A percentile compares a stretch with the other conserved stretches of the same genome.
phyloP scores from a whole-genome alignment of 2,888 invertebrate species.

The Dolichopus griseipennis region DNA sequence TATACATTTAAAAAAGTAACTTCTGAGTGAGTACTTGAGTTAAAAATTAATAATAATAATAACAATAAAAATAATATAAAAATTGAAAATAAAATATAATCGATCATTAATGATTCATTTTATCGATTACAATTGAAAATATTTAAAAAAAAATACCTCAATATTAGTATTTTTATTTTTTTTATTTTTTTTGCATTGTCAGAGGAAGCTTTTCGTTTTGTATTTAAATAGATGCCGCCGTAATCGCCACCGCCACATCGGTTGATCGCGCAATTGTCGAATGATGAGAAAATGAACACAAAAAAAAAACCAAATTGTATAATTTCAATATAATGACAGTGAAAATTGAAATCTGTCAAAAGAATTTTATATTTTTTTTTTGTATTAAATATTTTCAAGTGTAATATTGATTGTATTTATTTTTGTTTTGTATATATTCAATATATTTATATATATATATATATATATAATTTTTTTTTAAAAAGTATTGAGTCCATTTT shows the following conservation, averaged over 20 bases:
- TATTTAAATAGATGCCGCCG: not conserved
- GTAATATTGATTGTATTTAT: too few species aligned
- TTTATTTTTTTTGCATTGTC: not conserved
- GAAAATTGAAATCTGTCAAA: constrained; percentile 2
- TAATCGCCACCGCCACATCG: not conserved
- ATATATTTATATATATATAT: too few species aligned
- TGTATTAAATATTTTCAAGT: too few species aligned
- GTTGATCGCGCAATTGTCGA: not conserved
- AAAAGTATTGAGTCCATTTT: too few species aligned
- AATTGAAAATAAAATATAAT: not conserved
- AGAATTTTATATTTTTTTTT: not conserved
- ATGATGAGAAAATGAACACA: not conserved
- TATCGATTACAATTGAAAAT: constrained; percentile 1
- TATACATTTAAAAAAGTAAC: not conserved
- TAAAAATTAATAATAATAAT: too few species aligned
- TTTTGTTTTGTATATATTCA: too few species aligned
- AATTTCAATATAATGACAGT: not conserved
- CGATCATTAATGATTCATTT: not conserved
- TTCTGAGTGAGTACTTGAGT: not conserved
- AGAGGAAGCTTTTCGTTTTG: too few species aligned
- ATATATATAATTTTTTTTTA: too few species aligned
- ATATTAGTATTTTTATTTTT: not conserved
- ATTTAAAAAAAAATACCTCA: too few species aligned
- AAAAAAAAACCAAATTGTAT: not conserved
- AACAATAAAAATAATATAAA: too few species aligned